phyloP scores from a whole-genome alignment of 1,140 invertebrate species.

The Nymphalis io region DNA sequence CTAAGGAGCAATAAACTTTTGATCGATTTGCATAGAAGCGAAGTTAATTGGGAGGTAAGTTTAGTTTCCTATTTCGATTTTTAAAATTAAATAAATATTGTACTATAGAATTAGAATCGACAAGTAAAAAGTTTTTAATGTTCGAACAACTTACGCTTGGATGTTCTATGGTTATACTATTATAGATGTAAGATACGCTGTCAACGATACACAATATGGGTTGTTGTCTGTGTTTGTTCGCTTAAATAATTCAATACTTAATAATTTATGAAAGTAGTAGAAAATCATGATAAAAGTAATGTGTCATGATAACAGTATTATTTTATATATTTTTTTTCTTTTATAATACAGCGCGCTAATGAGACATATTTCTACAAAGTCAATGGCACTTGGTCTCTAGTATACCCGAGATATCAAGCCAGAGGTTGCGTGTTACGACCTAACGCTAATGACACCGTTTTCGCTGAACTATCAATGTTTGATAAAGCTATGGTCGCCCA shows the following conservation, averaged over 20 bases:
- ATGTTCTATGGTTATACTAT: too few relatives aligned
- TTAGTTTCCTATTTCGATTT: neutral
- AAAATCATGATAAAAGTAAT: too few relatives aligned
- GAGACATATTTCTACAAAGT: slow-evolving; percentile 76
- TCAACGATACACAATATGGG: too few relatives aligned
- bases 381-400: slow-evolving; percentile 68
- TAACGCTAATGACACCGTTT: slow-evolving; percentile 67
- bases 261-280: too few relatives aligned
- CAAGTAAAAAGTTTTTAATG: too few relatives aligned
- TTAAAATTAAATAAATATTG: too few relatives aligned
- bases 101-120: too few relatives aligned
- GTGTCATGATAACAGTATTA: neutral
- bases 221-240: too few relatives aligned
- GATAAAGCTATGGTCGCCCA: slow-evolving; percentile 67
- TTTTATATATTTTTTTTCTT: neutral
- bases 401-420: slow-evolving; percentile 65
- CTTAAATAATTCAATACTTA: too few relatives aligned
- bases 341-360: slow-evolving; percentile 60
- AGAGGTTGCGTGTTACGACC: slow-evolving; percentile 52
- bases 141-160: too few relatives aligned
- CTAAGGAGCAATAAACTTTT: slow-evolving; percentile 68
- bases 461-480: slow-evolving; percentile 64
- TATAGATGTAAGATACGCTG: too few relatives aligned
- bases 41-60: slow-evolving; percentile 84
- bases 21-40: slow-evolving; percentile 82